phyloP scores from a whole-genome alignment of 2,888 invertebrate genomes.

The Diplolepis rosae region DNA sequence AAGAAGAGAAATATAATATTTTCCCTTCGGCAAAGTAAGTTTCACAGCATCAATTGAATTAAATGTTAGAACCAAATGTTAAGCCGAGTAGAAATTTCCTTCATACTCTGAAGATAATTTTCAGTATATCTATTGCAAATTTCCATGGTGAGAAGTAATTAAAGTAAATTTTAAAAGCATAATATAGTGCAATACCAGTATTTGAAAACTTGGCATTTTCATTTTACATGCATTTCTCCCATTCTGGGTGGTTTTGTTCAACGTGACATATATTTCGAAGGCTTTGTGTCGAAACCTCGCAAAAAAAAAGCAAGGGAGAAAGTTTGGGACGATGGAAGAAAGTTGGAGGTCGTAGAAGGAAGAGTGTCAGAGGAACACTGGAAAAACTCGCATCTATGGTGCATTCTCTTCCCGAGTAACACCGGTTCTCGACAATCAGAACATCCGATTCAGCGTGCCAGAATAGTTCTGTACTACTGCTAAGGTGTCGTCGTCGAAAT shows the following conservation, averaged over 20 bases:
- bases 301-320: conserved; percentile 45
- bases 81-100: not conserved
- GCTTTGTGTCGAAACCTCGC: conserved; percentile 50
- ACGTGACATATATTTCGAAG: conserved; percentile 61
- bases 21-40: too few relatives aligned
- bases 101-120: not conserved
- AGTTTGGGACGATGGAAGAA: conserved; percentile 38
- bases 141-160: not conserved
- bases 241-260: conserved; percentile 55
- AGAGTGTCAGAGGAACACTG: conserved; percentile 37
- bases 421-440: conserved; percentile 26
- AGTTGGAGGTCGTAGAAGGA: conserved; percentile 39
- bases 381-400: conserved; percentile 47
- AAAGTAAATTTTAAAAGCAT: not conserved
- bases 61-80: too few relatives aligned
- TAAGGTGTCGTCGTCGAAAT: conserved; percentile 34
- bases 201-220: conserved; percentile 41
- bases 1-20: too few relatives aligned
- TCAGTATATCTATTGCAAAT: not conserved
- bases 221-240: conserved; percentile 43
- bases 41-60: too few relatives aligned
- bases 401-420: conserved; percentile 18
- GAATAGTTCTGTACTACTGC: conserved; percentile 38
- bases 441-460: conserved; percentile 34
- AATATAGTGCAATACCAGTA: conserved; percentile 9